Percentiles rank a stretch among this genome's conserved stretches.
phyloP scores from a whole-genome alignment of 2,113 vertebrate genomes.

The Coreoperca whiteheadi region DNA sequence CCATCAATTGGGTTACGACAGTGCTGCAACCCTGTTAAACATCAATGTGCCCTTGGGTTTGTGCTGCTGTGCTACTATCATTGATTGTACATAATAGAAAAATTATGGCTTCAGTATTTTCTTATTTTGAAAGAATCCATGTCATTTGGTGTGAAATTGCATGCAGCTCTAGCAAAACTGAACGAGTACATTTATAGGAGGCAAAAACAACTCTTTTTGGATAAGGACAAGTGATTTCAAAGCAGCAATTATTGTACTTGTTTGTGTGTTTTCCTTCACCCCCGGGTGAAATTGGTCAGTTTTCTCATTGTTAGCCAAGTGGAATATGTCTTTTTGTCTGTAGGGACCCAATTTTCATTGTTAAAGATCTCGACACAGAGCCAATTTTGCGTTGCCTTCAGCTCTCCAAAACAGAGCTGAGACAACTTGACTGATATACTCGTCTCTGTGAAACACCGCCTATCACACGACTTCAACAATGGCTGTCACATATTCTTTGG shows the following conservation, averaged over 20 bases:
- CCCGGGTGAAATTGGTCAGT: conserved; percentile 25
- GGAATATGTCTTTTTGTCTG: conserved; percentile 26
- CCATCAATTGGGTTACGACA: conserved; percentile 46
- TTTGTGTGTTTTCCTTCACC: conserved; percentile 32
- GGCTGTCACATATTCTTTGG: conserved; percentile 42
- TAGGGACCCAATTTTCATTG: conserved; percentile 45
- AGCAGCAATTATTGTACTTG: conserved; percentile 33
- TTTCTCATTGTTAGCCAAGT: conserved; percentile 26
- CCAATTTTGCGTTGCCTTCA: conserved; percentile 44
- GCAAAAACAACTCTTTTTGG: neutral
- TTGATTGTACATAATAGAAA: conserved; percentile 39
- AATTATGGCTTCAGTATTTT: conserved; percentile 13
- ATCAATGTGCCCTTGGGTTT: conserved; percentile 54
- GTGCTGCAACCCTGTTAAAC: conserved; percentile 48
- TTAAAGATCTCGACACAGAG: conserved; percentile 33
- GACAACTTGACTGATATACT: conserved; percentile 54
- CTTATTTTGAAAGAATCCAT: conserved; percentile 35
- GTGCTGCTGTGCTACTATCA: conserved; percentile 19
- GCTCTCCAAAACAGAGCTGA: conserved; percentile 40
- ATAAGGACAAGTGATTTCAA: conserved; percentile 2
- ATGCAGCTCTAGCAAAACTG: conserved; percentile 14
- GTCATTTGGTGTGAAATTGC: conserved; percentile 39
- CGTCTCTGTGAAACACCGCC: conserved; percentile 28
- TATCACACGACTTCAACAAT: conserved; percentile 2
- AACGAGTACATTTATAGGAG: conserved; percentile 2